Conservation (phyloP, 1,140 invertebrate species). For the Orchestia grillus region DNA sequence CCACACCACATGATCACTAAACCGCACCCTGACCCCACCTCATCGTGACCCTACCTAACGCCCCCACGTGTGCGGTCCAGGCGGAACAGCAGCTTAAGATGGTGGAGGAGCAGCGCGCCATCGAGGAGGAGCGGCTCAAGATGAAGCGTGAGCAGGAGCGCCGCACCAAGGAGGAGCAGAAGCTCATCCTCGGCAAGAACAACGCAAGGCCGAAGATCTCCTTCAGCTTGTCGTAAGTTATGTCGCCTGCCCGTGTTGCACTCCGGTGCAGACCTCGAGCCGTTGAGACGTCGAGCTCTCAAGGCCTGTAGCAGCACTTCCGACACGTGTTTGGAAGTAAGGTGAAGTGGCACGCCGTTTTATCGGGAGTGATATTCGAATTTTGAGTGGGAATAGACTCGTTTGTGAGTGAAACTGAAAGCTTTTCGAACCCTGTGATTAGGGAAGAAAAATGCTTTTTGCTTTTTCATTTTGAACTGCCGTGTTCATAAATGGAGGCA, state of each 20-base stretch:
- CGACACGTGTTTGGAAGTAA: not conserved
- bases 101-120: slow-evolving; percentile 95
- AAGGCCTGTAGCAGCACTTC: not conserved
- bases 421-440: not conserved
- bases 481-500: not conserved
- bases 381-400: not conserved
- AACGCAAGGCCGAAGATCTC: slow-evolving; percentile 95
- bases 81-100: slow-evolving; percentile 96
- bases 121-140: slow-evolving; percentile 93
- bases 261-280: not conserved
- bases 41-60: too few relatives aligned
- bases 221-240: slow-evolving; percentile 74
- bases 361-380: not conserved
- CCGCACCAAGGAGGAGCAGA: slow-evolving; percentile 93
- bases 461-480: not conserved
- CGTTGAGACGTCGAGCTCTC: not conserved
- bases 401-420: not conserved
- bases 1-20: too few relatives aligned
- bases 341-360: not conserved
- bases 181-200: slow-evolving; percentile 96
- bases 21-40: too few relatives aligned
- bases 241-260: not conserved
- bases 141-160: slow-evolving; percentile 93
- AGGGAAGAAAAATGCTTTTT: not conserved
- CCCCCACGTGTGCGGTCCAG: slow-evolving; percentile 72